Base-by-base conservation (phyloP, 2,797 vertebrate species). In the Amblyraja radiata region DNA sequence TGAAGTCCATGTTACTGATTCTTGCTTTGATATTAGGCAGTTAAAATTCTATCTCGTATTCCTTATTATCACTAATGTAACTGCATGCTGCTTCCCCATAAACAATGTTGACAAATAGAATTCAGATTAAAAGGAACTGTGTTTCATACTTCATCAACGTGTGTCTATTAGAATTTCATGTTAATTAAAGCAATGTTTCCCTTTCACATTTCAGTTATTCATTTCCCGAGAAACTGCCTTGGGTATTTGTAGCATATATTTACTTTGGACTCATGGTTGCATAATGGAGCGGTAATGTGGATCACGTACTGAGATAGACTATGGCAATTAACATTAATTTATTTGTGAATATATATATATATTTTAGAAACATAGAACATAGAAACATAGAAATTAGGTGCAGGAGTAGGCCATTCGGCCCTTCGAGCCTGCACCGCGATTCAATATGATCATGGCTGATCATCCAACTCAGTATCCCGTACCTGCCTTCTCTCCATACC, bases 141-240 rank as follows among this genome's bases (percentile, higher is more conserved):
- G 28, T 86, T 14, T 36, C 14, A n/a, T 36, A 88, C 14, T 9
- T 88, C 77, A 78, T 78, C 61, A 65, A 88, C 18, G 65, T 88
- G 63, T 54, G 54, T 61, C 61, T 13, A 61, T 83, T 58, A 25
- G 80, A 86, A 65, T 88, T 88, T 32, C 7, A 32, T 88, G 81
- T 58, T 84, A 84, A 84, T 84, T 84, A 61, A 84, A 84, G 46
- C 14, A 36, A 88, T 88, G 61, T 36, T 88, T 88, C 9, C 14
- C 65, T 65, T 0, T 8, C 61, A 18, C 8, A 65, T 9, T 88
- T 21, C 68, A 88, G 9, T 63, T 63, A 36, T 36, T 88, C 13
- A 68, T 36, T 88, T 68, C 65, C 13, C 23, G 18, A 14, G 61
- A 36, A 68, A 39, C 18, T 4, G 36, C 78, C 32, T 79, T 79